Evolutionary conservation across 2,113 vertebrate genomes (phyloP).

Genomic region (Dolichallabes microphthalmus): DNA sequence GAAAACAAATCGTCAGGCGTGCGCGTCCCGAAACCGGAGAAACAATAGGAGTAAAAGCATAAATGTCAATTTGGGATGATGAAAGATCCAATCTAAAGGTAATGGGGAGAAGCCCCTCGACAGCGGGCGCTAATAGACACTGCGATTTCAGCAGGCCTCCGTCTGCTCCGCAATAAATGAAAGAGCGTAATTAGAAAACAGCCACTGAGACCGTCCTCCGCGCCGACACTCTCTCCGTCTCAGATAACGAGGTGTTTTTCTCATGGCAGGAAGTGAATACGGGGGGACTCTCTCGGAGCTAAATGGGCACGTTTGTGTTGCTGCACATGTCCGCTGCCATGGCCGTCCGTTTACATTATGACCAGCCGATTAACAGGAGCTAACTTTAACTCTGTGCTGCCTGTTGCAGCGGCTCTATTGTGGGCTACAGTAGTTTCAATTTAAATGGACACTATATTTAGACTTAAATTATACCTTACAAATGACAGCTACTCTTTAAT

Average conservation of each 20-base stretch:
- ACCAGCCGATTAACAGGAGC: background rate
- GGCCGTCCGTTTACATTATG: background rate
- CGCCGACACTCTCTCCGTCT: constrained; percentile 31
- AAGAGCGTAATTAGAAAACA: constrained; percentile 58
- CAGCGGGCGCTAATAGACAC: constrained; percentile 81
- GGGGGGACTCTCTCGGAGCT: constrained; percentile 37
- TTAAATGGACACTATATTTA: background rate
- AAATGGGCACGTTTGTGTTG: background rate
- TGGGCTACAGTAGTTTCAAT: background rate
- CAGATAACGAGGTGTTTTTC: constrained; percentile 41
- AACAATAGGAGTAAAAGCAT: constrained; percentile 86
- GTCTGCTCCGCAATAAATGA: constrained; percentile 56
- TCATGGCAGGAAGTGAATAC: constrained; percentile 42
- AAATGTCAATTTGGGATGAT: constrained; percentile 90
- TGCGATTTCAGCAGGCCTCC: constrained; percentile 64
- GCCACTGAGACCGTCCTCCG: constrained; percentile 35
- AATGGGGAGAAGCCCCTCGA: constrained; percentile 83
- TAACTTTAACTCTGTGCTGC: background rate
- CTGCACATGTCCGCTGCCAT: background rate
- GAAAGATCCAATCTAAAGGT: constrained; percentile 85
- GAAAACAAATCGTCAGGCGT: constrained; percentile 82
- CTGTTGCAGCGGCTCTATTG: background rate
- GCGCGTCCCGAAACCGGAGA: constrained; percentile 73
- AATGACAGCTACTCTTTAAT: background rate
- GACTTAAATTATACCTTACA: background rate